Conservation (phyloP, 2,888 invertebrate genomes). For the Caenorhabditis macrosperma region DNA sequence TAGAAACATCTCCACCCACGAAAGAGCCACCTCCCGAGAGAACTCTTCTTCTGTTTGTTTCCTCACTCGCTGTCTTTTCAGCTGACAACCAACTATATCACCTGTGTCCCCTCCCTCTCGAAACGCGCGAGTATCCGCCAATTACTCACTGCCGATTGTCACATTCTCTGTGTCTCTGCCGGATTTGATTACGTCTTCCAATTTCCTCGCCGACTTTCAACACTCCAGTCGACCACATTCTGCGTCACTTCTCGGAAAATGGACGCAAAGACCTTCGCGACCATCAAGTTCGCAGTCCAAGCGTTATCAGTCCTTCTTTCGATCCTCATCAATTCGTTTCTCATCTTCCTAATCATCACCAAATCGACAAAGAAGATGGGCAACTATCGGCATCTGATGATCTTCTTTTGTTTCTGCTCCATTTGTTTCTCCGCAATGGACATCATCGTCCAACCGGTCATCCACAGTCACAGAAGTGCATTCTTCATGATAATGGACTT, state of each 20-base stretch:
- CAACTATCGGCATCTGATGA: constrained; percentile 47
- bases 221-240: neutral
- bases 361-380: constrained; percentile 57
- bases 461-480: constrained; percentile 29
- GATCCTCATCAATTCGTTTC: constrained; percentile 9
- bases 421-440: constrained; percentile 48
- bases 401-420: constrained; percentile 43
- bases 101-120: too few species aligned
- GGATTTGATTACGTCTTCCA: neutral
- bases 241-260: neutral
- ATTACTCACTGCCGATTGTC: neutral
- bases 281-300: constrained; percentile 15
- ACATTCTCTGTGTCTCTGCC: neutral
- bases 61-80: too few species aligned
- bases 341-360: constrained; percentile 41
- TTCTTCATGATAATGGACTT: constrained; percentile 49
- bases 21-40: too few species aligned
- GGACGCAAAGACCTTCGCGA: constrained; percentile 11
- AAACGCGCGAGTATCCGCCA: neutral
- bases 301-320: constrained; percentile 15
- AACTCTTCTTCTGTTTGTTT: too few species aligned
- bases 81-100: too few species aligned
- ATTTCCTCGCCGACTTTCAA: neutral
- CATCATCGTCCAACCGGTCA: constrained; percentile 30
- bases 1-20: too few species aligned